Conservation (phyloP, 2,113 vertebrate genomes). For the Microtus ochrogaster region DNA sequence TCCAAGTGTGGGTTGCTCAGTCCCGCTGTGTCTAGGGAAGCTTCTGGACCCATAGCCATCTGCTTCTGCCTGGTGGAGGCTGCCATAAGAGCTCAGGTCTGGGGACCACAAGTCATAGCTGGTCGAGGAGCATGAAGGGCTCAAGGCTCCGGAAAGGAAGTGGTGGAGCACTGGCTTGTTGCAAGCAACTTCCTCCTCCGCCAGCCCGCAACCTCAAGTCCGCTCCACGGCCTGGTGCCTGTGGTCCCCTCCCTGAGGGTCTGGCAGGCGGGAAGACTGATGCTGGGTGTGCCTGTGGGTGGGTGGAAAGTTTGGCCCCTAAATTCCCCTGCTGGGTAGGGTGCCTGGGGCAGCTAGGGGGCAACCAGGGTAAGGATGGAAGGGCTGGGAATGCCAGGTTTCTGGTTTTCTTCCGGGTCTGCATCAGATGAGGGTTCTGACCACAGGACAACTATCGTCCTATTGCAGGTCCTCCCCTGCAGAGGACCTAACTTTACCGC, state of each 20-base stretch:
- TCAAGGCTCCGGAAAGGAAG: slow-evolving; percentile 77
- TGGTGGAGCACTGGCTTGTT: slow-evolving; percentile 72
- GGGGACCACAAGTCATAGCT: slow-evolving; percentile 58
- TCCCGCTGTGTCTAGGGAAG: not conserved
- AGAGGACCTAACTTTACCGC: not conserved
- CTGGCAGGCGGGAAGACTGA: slow-evolving; percentile 66
- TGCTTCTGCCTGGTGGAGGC: not conserved
- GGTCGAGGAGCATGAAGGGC: slow-evolving; percentile 67
- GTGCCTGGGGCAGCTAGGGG: not conserved
- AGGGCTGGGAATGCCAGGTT: not conserved
- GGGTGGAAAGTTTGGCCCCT: slow-evolving; percentile 76
- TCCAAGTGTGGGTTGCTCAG: not conserved
- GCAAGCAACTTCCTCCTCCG: slow-evolving; percentile 78
- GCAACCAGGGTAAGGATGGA: not conserved
- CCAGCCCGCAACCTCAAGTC: slow-evolving; percentile 78
- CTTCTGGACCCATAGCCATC: not conserved
- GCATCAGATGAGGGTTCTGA: not conserved
- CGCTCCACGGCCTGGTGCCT: slow-evolving; percentile 76
- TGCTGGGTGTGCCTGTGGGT: slow-evolving; percentile 75
- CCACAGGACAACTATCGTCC: not conserved
- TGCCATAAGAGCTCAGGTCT: slow-evolving; percentile 45
- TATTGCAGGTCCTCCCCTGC: not conserved
- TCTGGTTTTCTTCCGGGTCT: not conserved
- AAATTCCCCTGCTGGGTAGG: slow-evolving; percentile 33
- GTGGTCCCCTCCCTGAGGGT: slow-evolving; percentile 76